Evolutionary conservation across 2,888 invertebrate species (phyloP).

Genomic region (Caenorhabditis sinica): DNA sequence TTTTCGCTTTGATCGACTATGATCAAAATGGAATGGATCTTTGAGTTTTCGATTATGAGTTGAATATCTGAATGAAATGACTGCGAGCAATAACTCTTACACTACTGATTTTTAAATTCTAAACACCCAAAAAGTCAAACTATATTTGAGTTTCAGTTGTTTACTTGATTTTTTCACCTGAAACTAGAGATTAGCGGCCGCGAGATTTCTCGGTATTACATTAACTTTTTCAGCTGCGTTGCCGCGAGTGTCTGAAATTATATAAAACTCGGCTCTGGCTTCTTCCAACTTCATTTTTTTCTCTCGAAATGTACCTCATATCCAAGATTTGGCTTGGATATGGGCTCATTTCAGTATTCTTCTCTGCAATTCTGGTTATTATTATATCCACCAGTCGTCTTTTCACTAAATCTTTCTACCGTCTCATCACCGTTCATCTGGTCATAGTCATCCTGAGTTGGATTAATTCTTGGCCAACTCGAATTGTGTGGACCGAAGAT

Average conservation of each 20-base stretch:
- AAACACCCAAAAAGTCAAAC: conserved; percentile 21
- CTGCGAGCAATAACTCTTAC: not conserved
- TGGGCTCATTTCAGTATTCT: conserved; percentile 11
- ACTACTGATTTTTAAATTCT: not conserved
- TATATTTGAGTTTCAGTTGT: conserved; percentile 2
- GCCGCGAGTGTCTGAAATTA: not conserved
- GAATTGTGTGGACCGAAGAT: conserved; percentile 29
- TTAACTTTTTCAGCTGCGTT: conserved; percentile 13
- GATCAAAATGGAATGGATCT: not conserved
- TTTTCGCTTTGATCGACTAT: not conserved
- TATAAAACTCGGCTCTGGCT: conserved; percentile 3
- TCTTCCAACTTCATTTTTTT: not conserved
- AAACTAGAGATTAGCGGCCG: conserved; percentile 12
- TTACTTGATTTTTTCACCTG: conserved; percentile 28
- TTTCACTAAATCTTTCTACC: conserved; percentile 20
- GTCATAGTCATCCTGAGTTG: conserved; percentile 11
- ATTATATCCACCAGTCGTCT: conserved; percentile 7
- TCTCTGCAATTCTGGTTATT: conserved; percentile 12
- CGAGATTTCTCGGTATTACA: conserved; percentile 11
- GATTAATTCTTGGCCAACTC: conserved; percentile 33
- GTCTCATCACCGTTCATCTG: conserved; percentile 8
- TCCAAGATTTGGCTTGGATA: conserved; percentile 23
- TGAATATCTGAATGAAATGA: not conserved
- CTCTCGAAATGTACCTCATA: not conserved
- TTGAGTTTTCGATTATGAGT: too few species aligned